Evolutionary conservation across 2,888 invertebrate species (phyloP).

Genomic region (Embidobia sp.): DNA sequence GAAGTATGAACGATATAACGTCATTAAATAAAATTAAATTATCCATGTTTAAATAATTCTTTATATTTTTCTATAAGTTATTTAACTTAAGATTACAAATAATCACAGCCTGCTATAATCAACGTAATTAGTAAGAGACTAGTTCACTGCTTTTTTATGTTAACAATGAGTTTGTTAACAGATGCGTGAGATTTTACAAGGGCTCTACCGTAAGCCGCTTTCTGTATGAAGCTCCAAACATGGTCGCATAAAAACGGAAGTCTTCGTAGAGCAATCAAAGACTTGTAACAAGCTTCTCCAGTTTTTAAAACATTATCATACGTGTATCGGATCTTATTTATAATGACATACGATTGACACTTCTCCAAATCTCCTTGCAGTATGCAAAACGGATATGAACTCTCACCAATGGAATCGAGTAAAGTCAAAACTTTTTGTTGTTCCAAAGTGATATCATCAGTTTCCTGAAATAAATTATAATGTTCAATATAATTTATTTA

Average conservation of each 20-base stretch:
- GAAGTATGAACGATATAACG: too few relatives aligned
- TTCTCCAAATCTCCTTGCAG: slow-evolving; percentile 1
- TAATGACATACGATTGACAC: slow-evolving; percentile 1
- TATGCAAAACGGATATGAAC: not conserved
- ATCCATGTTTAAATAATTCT: not conserved
- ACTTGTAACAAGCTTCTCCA: slow-evolving; percentile 11
- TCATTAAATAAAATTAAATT: not conserved
- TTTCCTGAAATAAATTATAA: slow-evolving; percentile 2
- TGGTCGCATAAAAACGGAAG: slow-evolving; percentile 12
- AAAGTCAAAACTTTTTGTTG: not conserved
- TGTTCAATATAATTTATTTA: too few relatives aligned
- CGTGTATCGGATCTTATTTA: not conserved
- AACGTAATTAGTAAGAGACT: too few relatives aligned
- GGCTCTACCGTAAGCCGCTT: slow-evolving; percentile 1
- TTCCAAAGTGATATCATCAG: not conserved
- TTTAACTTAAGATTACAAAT: too few relatives aligned
- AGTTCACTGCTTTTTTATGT: slow-evolving; percentile 3
- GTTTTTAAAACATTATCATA: not conserved
- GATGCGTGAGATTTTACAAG: slow-evolving; percentile 11
- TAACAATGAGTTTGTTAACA: not conserved
- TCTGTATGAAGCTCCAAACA: slow-evolving; percentile 1
- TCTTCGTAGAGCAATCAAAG: slow-evolving; percentile 4
- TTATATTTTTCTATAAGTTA: too few relatives aligned
- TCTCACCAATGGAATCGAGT: not conserved
- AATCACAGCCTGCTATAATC: too few relatives aligned